Percentiles rank a stretch among this genome's conserved stretches.
These are phyloP conservation scores for Yoshiicerus persimilis DNA, from an alignment of 1,140 invertebrate genomes.

Conservation along the genomic window DNA sequence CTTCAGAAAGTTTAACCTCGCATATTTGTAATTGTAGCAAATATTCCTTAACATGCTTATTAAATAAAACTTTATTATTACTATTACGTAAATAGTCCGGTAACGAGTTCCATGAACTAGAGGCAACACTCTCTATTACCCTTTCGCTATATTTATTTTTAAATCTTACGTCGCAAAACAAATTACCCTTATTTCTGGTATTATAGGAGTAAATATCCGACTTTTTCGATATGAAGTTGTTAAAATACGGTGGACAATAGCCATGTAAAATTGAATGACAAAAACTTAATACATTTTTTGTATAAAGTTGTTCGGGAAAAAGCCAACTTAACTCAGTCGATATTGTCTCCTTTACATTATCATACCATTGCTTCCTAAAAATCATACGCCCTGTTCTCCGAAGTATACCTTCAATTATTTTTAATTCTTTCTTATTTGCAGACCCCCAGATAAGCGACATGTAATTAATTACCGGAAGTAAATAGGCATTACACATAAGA, in stretches of 20 bases:
- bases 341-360: neutral
- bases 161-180: too few species aligned
- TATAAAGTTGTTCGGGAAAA: neutral
- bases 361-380: neutral
- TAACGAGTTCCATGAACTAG: too few species aligned
- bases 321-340: neutral
- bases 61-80: too few species aligned
- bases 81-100: too few species aligned
- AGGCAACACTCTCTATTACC: too few species aligned
- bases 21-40: too few species aligned
- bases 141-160: too few species aligned
- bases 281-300: neutral
- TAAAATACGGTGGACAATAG: neutral
- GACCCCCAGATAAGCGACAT: neutral
- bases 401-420: neutral
- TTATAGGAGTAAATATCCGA: neutral
- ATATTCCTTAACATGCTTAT: too few species aligned
- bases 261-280: neutral
- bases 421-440: neutral
- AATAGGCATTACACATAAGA: neutral
- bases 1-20: too few species aligned
- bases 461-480: neutral
- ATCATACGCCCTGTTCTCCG: neutral
- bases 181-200: neutral
- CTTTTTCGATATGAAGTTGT: neutral